Evolutionary conservation across 2,113 vertebrate species (phyloP).

Genomic region (Lophochroa leadbeateri): DNA sequence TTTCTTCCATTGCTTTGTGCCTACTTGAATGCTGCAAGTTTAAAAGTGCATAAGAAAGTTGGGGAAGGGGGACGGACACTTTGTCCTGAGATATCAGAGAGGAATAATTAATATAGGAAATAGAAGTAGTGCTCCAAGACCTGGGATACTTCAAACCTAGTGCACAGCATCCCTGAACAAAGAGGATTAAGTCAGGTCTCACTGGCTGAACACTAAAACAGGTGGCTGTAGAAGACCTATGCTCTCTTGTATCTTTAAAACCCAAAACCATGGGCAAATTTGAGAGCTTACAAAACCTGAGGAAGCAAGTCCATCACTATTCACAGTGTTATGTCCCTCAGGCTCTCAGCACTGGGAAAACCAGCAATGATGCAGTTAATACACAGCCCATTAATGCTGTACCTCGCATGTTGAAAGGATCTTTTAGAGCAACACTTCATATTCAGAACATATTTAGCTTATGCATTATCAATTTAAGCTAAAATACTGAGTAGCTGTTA

Average conservation of each 20-base stretch:
- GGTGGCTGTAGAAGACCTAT: not conserved
- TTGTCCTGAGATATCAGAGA: not conserved
- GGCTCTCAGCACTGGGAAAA: not conserved
- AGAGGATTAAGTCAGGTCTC: not conserved
- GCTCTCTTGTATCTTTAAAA: not conserved
- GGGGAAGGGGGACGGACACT: not conserved
- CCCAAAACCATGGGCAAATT: not conserved
- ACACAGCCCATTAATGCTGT: not conserved
- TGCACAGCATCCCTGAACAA: rapidly evolving
- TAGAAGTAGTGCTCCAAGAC: not conserved
- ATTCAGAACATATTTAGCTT: not conserved
- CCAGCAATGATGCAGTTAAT: not conserved
- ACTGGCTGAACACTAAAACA: not conserved
- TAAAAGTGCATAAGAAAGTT: not conserved
- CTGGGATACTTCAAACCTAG: not conserved
- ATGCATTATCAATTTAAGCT: not conserved
- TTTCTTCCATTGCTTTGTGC: not conserved
- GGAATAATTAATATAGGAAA: not conserved
- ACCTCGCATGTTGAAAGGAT: not conserved
- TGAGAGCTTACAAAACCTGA: not conserved
- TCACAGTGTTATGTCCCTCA: not conserved
- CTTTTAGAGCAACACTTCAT: not conserved
- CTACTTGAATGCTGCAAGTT: not conserved
- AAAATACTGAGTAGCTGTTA: not conserved
- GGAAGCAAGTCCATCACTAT: not conserved